Conservation (phyloP, 1,140 invertebrate genomes). For the Dryas iulia region DNA sequence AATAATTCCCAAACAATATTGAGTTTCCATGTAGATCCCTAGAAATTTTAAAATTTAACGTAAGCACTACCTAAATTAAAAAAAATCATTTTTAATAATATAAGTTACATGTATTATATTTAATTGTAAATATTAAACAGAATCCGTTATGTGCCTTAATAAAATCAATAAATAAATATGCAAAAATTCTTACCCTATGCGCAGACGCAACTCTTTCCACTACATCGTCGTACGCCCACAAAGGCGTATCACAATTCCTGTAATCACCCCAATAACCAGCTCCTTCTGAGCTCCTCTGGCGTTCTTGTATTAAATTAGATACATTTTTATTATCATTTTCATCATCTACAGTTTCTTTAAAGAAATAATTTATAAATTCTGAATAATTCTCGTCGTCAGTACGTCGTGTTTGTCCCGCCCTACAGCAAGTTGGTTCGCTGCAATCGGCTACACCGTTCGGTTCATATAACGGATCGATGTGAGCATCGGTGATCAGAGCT, state of each 20-base stretch:
- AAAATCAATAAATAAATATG: no score
- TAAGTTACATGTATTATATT: no score
- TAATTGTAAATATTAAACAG: no score
- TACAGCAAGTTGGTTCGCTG: constrained; percentile 89
- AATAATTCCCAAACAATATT: no score
- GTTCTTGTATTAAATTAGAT: constrained; percentile 21
- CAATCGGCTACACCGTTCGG: constrained; percentile 85
- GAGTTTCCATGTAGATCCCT: no score
- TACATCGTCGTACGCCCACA: constrained; percentile 83
- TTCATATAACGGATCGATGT: constrained; percentile 88
- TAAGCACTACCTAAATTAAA: no score
- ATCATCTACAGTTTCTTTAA: constrained; percentile 37
- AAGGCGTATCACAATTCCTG: constrained; percentile 87
- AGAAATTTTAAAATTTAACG: no score
- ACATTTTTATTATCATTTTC: constrained; percentile 40
- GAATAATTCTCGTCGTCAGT: constrained; percentile 1
- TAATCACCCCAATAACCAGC: constrained; percentile 92
- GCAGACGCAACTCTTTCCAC: constrained; percentile 77
- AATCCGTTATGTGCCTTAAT: no score
- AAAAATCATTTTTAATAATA: no score
- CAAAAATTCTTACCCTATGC: constrained; percentile 73
- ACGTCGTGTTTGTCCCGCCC: constrained; percentile 76
- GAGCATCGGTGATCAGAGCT: constrained; percentile 90
- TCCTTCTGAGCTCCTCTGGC: constrained; percentile 44
- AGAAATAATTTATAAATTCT: neutral